Percentiles rank a stretch among this genome's conserved stretches.
These are phyloP conservation scores for Drosophila nannoptera DNA, from an alignment of 1,140 invertebrate genomes.

Conservation along the genomic window DNA sequence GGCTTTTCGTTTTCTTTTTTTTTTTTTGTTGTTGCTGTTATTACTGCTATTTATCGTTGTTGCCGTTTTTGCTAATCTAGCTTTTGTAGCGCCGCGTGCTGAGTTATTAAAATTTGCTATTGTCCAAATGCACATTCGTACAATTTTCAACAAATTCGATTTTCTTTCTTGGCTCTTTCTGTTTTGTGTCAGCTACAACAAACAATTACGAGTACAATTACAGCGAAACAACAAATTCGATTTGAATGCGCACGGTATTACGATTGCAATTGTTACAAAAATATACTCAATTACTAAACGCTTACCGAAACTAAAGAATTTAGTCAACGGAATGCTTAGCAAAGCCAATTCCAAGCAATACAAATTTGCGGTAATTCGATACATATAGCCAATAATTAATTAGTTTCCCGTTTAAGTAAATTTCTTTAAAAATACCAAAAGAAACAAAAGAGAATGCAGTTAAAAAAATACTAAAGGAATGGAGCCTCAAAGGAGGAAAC, in stretches of 20 bases:
- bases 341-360: neutral
- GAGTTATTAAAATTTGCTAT: conserved; percentile 69
- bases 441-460: no score
- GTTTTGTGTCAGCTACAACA: conserved; percentile 47
- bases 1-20: conserved; percentile 9
- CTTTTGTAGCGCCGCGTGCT: conserved; percentile 50
- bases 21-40: conserved; percentile 12
- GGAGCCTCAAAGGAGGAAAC: no score
- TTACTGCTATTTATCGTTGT: conserved; percentile 19
- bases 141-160: conserved; percentile 29
- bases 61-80: conserved; percentile 38
- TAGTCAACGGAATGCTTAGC: neutral
- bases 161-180: conserved; percentile 37
- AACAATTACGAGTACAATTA: conserved; percentile 18
- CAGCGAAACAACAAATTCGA: conserved; percentile 17
- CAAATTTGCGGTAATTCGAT: neutral
- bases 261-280: conserved; percentile 16
- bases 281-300: conserved; percentile 8
- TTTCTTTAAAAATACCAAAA: neutral
- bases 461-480: no score
- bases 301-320: conserved; percentile 4
- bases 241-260: conserved; percentile 8
- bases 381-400: neutral
- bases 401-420: neutral
- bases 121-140: conserved; percentile 40